phyloP scores from a whole-genome alignment of 2,797 vertebrate genomes.

The Tangara arthus region DNA sequence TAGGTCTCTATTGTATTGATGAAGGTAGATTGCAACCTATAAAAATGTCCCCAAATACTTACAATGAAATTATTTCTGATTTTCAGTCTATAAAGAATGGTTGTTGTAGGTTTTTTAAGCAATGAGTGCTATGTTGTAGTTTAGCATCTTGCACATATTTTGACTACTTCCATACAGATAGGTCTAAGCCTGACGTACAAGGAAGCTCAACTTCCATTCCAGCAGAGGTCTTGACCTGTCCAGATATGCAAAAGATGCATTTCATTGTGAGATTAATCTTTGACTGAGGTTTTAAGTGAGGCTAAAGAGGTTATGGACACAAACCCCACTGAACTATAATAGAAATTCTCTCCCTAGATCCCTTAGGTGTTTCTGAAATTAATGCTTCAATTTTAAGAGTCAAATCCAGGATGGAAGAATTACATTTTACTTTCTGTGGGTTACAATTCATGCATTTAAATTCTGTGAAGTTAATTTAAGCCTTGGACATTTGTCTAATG shows the following conservation, averaged over 20 bases:
- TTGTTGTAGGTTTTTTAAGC: background rate
- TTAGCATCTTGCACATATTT: background rate
- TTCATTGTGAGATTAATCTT: slow-evolving; percentile 1
- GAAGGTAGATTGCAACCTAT: background rate
- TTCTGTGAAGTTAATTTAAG: background rate
- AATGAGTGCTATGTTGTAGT: background rate
- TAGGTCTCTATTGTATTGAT: background rate
- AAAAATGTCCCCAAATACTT: background rate
- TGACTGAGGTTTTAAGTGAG: background rate
- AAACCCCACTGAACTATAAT: background rate
- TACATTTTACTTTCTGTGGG: background rate
- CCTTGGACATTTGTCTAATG: background rate
- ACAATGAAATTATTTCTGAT: background rate
- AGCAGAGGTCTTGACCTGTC: background rate
- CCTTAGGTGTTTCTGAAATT: slow-evolving; percentile 8
- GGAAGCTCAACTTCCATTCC: background rate
- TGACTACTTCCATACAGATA: background rate
- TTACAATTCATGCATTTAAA: background rate
- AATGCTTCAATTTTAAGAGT: slow-evolving; percentile 1
- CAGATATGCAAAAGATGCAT: background rate
- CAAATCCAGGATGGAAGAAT: background rate
- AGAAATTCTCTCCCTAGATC: background rate
- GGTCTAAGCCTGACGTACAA: background rate
- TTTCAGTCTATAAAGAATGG: background rate
- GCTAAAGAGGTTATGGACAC: background rate